Percentiles rank a stretch among this genome's conserved stretches.
phyloP scores from a whole-genome alignment of 2,113 vertebrate genomes.

The Perca flavescens region DNA sequence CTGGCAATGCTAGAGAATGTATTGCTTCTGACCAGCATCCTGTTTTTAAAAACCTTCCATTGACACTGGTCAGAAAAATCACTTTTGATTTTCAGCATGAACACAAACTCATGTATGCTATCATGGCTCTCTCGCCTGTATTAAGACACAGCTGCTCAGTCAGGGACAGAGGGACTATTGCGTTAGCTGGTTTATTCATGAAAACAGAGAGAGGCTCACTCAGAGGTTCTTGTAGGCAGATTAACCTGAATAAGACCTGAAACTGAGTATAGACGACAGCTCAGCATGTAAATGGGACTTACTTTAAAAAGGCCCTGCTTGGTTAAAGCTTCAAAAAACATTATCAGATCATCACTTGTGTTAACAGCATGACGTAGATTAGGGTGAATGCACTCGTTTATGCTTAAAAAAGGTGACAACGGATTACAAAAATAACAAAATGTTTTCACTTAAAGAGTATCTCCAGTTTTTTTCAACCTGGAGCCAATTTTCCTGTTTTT shows the following conservation, averaged over 20 bases:
- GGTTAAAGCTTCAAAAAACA: background rate
- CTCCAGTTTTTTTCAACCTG: too few relatives aligned
- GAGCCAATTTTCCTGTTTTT: too few relatives aligned
- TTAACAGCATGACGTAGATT: background rate
- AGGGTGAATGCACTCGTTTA: background rate
- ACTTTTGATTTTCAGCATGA: background rate
- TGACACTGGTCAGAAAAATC: background rate
- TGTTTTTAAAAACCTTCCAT: background rate
- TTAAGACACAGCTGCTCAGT: background rate
- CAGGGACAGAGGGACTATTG: conserved; percentile 17
- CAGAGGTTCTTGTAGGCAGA: conserved; percentile 17
- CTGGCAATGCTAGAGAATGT: too few relatives aligned
- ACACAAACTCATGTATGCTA: too few relatives aligned
- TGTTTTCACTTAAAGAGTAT: too few relatives aligned
- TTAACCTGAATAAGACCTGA: conserved; percentile 30
- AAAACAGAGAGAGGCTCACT: conserved; percentile 22
- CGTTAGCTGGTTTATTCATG: conserved; percentile 55
- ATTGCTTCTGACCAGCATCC: background rate
- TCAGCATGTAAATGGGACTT: conserved; percentile 7
- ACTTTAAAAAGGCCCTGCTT: background rate
- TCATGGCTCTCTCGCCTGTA: background rate
- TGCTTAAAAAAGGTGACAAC: background rate
- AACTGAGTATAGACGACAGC: background rate
- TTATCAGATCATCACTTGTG: background rate
- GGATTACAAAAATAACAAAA: background rate